phyloP scores from a whole-genome alignment of 2,888 invertebrate genomes.

The Phyllotreta striolata region DNA sequence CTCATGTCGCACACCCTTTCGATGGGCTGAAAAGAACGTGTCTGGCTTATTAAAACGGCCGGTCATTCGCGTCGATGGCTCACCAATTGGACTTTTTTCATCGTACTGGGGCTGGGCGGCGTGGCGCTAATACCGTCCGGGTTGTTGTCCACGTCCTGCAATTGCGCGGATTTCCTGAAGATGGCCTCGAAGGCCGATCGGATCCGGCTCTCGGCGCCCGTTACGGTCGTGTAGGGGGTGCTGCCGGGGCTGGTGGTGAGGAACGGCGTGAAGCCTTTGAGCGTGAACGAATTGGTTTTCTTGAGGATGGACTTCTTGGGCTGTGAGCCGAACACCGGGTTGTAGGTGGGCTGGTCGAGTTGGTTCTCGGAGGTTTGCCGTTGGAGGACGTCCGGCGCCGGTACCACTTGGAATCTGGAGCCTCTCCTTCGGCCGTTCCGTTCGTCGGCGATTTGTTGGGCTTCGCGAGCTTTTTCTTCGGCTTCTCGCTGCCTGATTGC shows the following conservation, averaged over 20 bases:
- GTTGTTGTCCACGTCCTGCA: slow-evolving; percentile 77
- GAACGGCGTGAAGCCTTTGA: slow-evolving; percentile 65
- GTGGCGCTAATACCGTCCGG: slow-evolving; percentile 58
- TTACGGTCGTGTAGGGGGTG: slow-evolving; percentile 83
- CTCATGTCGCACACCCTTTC: slow-evolving; percentile 95
- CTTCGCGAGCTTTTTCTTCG: slow-evolving; percentile 63
- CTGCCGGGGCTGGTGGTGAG: slow-evolving; percentile 67
- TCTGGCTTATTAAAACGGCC: too few species aligned
- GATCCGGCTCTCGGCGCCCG: slow-evolving; percentile 87
- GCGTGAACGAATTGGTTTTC: slow-evolving; percentile 89
- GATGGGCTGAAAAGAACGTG: slow-evolving; percentile 70
- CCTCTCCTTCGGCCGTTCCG: slow-evolving; percentile 69
- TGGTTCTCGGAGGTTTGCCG: slow-evolving; percentile 56
- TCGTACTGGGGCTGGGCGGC: slow-evolving; percentile 73
- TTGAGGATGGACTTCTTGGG: slow-evolving; percentile 90
- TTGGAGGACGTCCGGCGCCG: slow-evolving; percentile 80
- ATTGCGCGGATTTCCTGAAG: slow-evolving; percentile 82
- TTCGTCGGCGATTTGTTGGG: slow-evolving; percentile 65
- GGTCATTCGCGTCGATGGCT: slow-evolving; percentile 51
- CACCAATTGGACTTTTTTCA: slow-evolving; percentile 90
- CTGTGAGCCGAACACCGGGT: slow-evolving; percentile 59
- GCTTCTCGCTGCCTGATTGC: slow-evolving; percentile 57
- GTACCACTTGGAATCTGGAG: slow-evolving; percentile 74
- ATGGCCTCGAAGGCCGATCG: slow-evolving; percentile 90
- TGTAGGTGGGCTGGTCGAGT: slow-evolving; percentile 61